phyloP scores from a whole-genome alignment of 2,888 invertebrate genomes.

The Asteroscopus sphinx region DNA sequence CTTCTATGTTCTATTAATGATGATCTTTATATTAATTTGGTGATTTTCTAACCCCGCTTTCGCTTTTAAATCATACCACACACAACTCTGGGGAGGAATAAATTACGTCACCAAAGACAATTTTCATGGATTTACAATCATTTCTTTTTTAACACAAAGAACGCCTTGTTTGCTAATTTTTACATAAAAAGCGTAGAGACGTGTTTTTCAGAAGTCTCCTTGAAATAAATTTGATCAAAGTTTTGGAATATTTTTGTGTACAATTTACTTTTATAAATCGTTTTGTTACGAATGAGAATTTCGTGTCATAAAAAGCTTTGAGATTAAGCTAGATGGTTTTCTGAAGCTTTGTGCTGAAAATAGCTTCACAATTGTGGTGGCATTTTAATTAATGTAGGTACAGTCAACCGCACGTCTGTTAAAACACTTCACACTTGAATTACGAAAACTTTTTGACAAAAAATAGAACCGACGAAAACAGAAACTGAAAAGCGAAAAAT shows the following conservation, averaged over 20 bases:
- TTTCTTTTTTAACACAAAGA: constrained; percentile 59
- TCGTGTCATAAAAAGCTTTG: constrained; percentile 2
- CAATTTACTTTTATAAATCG: constrained; percentile 36
- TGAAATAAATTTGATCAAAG: constrained; percentile 47
- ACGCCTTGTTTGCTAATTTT: constrained; percentile 63
- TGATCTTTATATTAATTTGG: too few relatives aligned
- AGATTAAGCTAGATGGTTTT: not conserved
- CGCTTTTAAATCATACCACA: constrained; percentile 33
- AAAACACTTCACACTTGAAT: too few relatives aligned
- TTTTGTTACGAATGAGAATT: constrained; percentile 14
- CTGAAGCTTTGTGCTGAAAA: not conserved
- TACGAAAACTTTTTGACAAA: too few relatives aligned
- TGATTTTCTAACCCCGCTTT: constrained; percentile 8
- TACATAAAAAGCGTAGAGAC: constrained; percentile 54
- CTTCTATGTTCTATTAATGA: too few relatives aligned
- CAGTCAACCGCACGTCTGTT: too few relatives aligned
- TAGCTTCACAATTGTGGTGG: not conserved
- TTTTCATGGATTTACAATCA: constrained; percentile 70
- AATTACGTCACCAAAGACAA: constrained; percentile 63
- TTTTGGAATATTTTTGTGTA: constrained; percentile 43
- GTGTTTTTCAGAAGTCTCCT: constrained; percentile 43
- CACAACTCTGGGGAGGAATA: constrained; percentile 58
- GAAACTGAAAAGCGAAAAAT: too few relatives aligned
- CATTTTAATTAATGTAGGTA: too few relatives aligned
- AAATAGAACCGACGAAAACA: too few relatives aligned